Percentiles rank a stretch among this genome's conserved stretches.
Conservation (phyloP, 2,797 vertebrate genomes). For the Onychomys arenicola region DNA sequence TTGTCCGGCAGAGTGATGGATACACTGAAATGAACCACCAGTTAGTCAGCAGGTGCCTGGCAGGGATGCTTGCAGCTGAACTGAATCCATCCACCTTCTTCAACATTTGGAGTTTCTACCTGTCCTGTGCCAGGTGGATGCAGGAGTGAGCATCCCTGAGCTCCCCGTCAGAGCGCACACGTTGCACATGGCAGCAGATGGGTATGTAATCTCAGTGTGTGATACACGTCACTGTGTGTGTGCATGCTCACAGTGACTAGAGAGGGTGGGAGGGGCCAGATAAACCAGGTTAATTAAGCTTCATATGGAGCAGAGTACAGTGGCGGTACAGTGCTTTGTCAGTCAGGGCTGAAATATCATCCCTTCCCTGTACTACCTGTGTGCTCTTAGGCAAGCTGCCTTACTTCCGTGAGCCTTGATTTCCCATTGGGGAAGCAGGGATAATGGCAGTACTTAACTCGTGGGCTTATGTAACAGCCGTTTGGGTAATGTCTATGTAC, state of each 20-base stretch:
- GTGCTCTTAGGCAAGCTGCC: not conserved
- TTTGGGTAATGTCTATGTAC: not conserved
- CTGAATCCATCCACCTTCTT: not conserved
- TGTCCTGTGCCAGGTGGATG: not conserved
- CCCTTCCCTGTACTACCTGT: not conserved
- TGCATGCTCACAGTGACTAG: too few species aligned
- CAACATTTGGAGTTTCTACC: not conserved
- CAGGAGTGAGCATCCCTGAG: not conserved
- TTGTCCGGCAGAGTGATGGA: not conserved
- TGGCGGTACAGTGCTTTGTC: not conserved
- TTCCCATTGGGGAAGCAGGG: not conserved
- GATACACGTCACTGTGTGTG: not conserved
- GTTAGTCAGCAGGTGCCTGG: not conserved
- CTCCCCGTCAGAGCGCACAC: not conserved
- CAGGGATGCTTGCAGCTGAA: not conserved
- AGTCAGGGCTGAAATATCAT: not conserved
- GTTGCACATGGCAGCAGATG: not conserved
- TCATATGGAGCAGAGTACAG: not conserved
- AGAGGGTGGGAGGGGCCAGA: not conserved
- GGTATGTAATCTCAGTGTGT: not conserved
- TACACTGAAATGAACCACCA: not conserved
- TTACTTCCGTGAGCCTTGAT: constrained; percentile 5
- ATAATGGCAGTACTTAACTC: not conserved
- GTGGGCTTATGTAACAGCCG: not conserved
- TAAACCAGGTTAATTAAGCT: not conserved